Evolutionary conservation across 2,113 vertebrate genomes (phyloP).

Genomic region (Mixornis gularis): DNA sequence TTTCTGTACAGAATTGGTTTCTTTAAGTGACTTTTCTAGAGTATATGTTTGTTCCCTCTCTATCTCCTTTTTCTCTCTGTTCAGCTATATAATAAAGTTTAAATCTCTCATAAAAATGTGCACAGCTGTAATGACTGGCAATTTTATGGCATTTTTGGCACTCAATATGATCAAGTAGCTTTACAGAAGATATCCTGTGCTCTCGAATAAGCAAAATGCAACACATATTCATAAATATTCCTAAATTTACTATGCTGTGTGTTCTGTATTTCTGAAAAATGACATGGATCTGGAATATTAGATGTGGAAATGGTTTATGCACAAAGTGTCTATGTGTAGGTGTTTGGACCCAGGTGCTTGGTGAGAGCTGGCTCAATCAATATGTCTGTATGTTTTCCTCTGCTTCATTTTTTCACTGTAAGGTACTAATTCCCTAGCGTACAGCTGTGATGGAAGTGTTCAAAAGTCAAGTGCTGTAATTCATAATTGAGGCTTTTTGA

Average conservation of each 20-base stretch:
- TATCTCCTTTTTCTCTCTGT: background rate
- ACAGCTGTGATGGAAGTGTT: background rate
- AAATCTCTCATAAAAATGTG: background rate
- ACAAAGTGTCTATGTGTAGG: background rate
- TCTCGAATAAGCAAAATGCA: slow-evolving; percentile 3
- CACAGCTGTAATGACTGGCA: background rate
- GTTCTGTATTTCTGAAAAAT: background rate
- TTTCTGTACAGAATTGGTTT: background rate
- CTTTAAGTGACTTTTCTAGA: background rate
- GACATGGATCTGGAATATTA: background rate
- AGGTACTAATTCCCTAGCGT: background rate
- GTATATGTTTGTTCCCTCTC: background rate
- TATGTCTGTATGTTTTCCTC: background rate
- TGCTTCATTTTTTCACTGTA: background rate
- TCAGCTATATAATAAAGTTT: background rate
- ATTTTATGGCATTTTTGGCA: background rate
- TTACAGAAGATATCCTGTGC: background rate
- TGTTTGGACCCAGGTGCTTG: background rate
- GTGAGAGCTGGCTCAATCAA: background rate
- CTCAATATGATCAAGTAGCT: background rate
- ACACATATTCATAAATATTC: background rate
- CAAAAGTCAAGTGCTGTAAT: background rate
- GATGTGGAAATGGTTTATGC: background rate
- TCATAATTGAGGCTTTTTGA: background rate
- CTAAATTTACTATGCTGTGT: background rate